Conservation (phyloP, 2,113 vertebrate genomes). For the Thymallus thymallus region DNA sequence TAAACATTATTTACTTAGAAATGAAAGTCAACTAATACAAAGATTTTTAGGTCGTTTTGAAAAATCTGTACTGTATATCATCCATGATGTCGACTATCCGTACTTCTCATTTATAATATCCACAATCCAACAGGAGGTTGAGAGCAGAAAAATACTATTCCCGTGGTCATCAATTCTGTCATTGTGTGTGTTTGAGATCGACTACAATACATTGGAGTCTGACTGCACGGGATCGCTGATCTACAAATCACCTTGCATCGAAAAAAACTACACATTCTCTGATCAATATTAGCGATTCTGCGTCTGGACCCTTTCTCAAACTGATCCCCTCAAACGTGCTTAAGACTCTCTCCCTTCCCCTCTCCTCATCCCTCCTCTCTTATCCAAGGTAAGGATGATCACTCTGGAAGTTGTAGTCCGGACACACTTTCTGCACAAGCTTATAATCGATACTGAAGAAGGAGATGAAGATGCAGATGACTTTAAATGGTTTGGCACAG, state of each 20-base stretch:
- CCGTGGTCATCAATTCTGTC: slow-evolving; percentile 40
- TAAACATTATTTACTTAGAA: slow-evolving; percentile 74
- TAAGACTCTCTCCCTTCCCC: not conserved
- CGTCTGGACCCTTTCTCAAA: not conserved
- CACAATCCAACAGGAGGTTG: slow-evolving; percentile 59
- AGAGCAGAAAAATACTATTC: slow-evolving; percentile 60
- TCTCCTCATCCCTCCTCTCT: slow-evolving; percentile 44
- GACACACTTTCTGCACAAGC: slow-evolving; percentile 98
- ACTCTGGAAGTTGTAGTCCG: slow-evolving; percentile 98
- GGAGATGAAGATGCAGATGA: slow-evolving; percentile 99
- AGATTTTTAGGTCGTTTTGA: slow-evolving; percentile 37
- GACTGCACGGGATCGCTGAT: too few relatives aligned
- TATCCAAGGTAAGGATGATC: slow-evolving; percentile 93
- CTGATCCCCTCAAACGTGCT: not conserved
- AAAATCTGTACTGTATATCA: slow-evolving; percentile 44
- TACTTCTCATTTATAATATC: slow-evolving; percentile 59
- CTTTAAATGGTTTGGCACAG: slow-evolving; percentile 97
- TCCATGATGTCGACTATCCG: slow-evolving; percentile 52
- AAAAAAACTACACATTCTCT: too few relatives aligned
- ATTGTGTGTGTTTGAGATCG: not conserved
- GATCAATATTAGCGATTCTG: too few relatives aligned
- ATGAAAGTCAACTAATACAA: slow-evolving; percentile 57
- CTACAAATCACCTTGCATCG: too few relatives aligned
- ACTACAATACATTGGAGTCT: too few relatives aligned
- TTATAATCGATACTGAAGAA: slow-evolving; percentile 98